A percentile compares a stretch with the other conserved stretches of the same genome.
phyloP scores from a whole-genome alignment of 2,888 invertebrate species.

The Schizotus pectinicornis region DNA sequence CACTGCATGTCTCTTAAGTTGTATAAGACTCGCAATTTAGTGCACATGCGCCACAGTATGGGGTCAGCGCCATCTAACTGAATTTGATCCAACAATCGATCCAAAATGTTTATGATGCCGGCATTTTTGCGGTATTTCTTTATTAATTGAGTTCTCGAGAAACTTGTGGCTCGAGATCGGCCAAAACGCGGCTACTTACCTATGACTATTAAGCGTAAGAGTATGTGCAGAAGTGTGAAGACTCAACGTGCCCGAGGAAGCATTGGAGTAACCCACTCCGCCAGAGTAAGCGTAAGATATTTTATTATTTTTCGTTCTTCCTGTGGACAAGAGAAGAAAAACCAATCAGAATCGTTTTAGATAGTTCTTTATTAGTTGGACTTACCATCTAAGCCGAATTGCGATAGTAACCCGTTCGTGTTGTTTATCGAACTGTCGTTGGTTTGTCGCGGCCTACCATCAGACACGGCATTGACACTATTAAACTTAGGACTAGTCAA shows the following conservation, averaged over 20 bases:
- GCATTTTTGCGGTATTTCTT: no score
- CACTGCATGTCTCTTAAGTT: no score
- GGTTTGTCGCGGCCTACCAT: slow-evolving; percentile 31
- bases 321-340: slow-evolving; percentile 42
- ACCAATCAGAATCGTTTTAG: slow-evolving; percentile 1
- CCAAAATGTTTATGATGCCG: no score
- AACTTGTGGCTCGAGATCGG: no score
- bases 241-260: slow-evolving; percentile 52
- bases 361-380: not conserved
- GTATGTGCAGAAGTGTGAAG: slow-evolving; percentile 56
- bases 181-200: no score
- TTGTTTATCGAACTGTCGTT: slow-evolving; percentile 35
- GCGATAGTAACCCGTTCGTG: slow-evolving; percentile 54
- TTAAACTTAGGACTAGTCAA: slow-evolving; percentile 57
- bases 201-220: slow-evolving; percentile 68
- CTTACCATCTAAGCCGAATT: slow-evolving; percentile 53
- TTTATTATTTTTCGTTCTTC: slow-evolving; percentile 53
- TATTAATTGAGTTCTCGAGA: no score
- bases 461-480: slow-evolving; percentile 48
- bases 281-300: slow-evolving; percentile 55
- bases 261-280: slow-evolving; percentile 51
- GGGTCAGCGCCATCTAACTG: no score
- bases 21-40: no score
- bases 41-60: no score
- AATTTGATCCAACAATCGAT: slow-evolving; percentile 4